A percentile compares a stretch with the other conserved stretches of the same genome.
phyloP scores from a whole-genome alignment of 2,797 vertebrate species.

The Leptodactylus fallax region DNA sequence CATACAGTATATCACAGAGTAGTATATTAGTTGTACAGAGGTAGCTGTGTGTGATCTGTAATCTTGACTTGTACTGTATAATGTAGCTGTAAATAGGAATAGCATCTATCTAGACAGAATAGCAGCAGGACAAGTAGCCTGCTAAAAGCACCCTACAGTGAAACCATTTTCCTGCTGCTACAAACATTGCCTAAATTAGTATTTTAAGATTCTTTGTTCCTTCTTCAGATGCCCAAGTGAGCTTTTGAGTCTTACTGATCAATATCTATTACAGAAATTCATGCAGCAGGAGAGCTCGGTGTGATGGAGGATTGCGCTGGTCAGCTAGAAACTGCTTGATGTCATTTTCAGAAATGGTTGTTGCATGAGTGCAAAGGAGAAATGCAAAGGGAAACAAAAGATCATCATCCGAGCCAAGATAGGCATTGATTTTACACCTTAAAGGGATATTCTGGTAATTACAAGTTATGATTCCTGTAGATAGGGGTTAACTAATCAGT shows the following conservation, averaged over 20 bases:
- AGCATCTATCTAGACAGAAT: slow-evolving; percentile 45
- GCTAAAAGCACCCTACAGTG: slow-evolving; percentile 50
- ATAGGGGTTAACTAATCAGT: no score
- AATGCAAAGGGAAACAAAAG: neutral
- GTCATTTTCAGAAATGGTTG: slow-evolving; percentile 39
- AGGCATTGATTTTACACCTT: neutral
- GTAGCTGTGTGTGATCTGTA: slow-evolving; percentile 26
- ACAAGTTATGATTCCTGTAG: no score
- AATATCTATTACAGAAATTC: slow-evolving; percentile 62
- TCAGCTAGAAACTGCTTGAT: slow-evolving; percentile 49
- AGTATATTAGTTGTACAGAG: neutral
- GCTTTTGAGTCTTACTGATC: slow-evolving; percentile 58
- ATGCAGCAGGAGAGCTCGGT: slow-evolving; percentile 41
- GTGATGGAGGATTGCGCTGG: slow-evolving; percentile 41
- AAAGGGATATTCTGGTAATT: no score
- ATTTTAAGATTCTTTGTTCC: slow-evolving; percentile 49
- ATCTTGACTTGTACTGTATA: slow-evolving; percentile 23
- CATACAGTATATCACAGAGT: neutral
- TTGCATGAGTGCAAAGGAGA: slow-evolving; percentile 5
- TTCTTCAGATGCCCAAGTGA: slow-evolving; percentile 50
- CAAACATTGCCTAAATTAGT: slow-evolving; percentile 57
- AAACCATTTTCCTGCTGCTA: slow-evolving; percentile 55
- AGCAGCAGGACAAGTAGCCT: slow-evolving; percentile 23
- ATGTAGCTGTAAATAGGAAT: slow-evolving; percentile 40
- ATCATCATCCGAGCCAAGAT: neutral